Evolutionary conservation across 2,888 invertebrate species (phyloP), one percentile per base, ranked within the genome.

Genomic region (Nomada hirtipes): DNA sequence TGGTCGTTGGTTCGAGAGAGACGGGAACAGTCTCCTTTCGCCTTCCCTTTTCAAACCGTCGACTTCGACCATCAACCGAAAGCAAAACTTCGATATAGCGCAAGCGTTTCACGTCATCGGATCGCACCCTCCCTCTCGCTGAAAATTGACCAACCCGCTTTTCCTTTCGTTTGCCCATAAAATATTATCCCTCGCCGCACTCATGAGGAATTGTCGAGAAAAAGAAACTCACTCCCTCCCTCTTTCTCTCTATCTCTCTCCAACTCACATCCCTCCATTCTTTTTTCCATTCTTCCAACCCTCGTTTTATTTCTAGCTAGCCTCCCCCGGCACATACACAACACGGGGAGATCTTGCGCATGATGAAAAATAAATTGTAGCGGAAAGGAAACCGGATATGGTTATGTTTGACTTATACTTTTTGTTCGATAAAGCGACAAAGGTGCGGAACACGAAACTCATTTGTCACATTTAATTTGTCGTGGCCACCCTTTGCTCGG

Each of bases 1-100:
- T 89, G 90, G 90, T 88, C 89, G 90, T 90, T 85, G 87, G 89
- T 79, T 81, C 73, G 85, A 89, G 83, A 79, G 84, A 86, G 90
- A 88, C 83, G 80, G 82, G 63, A 74, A 86, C 75, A 68, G 80
- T 87, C 81, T 83, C 85, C 82, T 89, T 85, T 79, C 85, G 78
- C 82, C 83, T 85, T 85, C 81, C 87, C 82, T 81, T 88, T 84
- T 84, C 83, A 87, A 89, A 89, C 68, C 84, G 83, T 74, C 79
- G 83, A 85, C 86, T 82, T 79, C 60, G 88, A 84, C 87, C 86
- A 82, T 86, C 85, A 82, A 82, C 73, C 76, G 80, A 87, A 88
- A 89, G 79, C 84, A 89, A 90, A 90, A 86, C 82, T 86, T 76
- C 80, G 79, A 85, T 83, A 78, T 84, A 82, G 86, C 88, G 88